A percentile compares a stretch with the other conserved stretches of the same genome.
Evolutionary conservation across 2,888 invertebrate genomes (phyloP).

Genomic region (Acrocera orbiculus): DNA sequence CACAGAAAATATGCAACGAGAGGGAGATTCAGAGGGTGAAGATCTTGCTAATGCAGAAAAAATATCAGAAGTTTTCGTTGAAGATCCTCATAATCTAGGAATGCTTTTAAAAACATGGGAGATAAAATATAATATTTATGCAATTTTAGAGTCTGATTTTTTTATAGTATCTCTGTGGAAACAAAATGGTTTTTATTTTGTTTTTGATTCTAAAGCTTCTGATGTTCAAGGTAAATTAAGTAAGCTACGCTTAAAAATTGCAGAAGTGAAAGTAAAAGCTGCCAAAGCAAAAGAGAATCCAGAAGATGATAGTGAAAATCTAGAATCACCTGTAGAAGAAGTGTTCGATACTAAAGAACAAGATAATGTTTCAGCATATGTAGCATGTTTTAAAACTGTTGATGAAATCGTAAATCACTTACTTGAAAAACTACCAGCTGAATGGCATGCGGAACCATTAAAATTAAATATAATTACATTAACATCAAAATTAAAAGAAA

Average conservation of each 20-base stretch:
- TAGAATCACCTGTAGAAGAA: neutral
- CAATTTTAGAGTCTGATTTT: constrained; percentile 12
- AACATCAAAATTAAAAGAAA: neutral
- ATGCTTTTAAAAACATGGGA: constrained; percentile 10
- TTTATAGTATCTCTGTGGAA: constrained; percentile 35
- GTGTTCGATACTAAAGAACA: neutral
- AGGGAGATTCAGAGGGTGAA: constrained; percentile 5
- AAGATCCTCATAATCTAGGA: constrained; percentile 4
- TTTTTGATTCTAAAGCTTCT: constrained; percentile 43
- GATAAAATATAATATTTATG: constrained; percentile 4
- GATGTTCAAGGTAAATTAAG: constrained; percentile 35
- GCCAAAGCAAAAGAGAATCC: constrained; percentile 14
- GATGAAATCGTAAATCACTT: constrained; percentile 13
- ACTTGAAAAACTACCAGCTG: constrained; percentile 9
- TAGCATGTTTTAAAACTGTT: constrained; percentile 13
- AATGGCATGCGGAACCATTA: constrained; percentile 9
- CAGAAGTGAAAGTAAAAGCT: constrained; percentile 24
- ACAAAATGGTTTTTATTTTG: constrained; percentile 33
- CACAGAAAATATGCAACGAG: neutral
- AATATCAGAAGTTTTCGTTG: neutral
- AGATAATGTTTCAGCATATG: constrained; percentile 16
- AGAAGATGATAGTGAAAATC: neutral
- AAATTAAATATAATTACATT: constrained; percentile 9
- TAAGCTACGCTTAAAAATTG: constrained; percentile 13
- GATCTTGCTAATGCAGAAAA: constrained; percentile 3